These are phyloP conservation scores for Takifugu ocellatus DNA, from an alignment of 2,797 vertebrate genomes.

Conservation along the genomic window DNA sequence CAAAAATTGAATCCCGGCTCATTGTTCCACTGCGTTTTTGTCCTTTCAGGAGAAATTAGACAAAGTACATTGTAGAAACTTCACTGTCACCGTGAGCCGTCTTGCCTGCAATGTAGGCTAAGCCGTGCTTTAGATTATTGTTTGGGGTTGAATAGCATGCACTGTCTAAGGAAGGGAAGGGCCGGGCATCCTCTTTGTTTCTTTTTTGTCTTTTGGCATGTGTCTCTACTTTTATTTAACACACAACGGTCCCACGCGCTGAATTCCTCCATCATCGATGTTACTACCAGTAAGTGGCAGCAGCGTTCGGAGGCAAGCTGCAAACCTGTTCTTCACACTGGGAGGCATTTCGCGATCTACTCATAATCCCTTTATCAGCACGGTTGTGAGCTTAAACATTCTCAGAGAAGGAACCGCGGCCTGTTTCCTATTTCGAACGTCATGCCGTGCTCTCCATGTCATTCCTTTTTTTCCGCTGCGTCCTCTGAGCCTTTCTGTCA, in stretches of 20 bases:
- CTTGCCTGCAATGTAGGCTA: slow-evolving; percentile 42
- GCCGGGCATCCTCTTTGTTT: slow-evolving; percentile 26
- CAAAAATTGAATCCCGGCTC: slow-evolving; percentile 16
- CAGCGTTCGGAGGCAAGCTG: slow-evolving; percentile 7
- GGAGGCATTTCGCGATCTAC: slow-evolving; percentile 17
- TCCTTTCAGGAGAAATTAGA: slow-evolving; percentile 23
- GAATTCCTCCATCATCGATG: slow-evolving; percentile 17
- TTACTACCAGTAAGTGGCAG: not conserved
- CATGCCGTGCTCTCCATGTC: not conserved
- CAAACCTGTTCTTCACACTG: not conserved
- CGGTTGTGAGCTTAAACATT: slow-evolving; percentile 4
- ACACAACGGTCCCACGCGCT: slow-evolving; percentile 4
- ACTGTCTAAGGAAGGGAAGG: slow-evolving; percentile 28
- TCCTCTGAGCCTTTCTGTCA: too few species aligned
- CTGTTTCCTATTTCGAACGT: slow-evolving; percentile 1
- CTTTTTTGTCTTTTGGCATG: slow-evolving; percentile 29
- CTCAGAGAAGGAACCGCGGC: too few species aligned
- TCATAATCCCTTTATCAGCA: slow-evolving; percentile 23
- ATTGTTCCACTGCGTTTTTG: slow-evolving; percentile 14
- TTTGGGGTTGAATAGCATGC: slow-evolving; percentile 38
- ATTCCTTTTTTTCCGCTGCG: slow-evolving; percentile 6
- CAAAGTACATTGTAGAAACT: slow-evolving; percentile 25
- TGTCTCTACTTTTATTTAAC: slow-evolving; percentile 17
- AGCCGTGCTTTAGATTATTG: slow-evolving; percentile 48
- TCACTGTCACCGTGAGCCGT: slow-evolving; percentile 16